These are phyloP conservation scores for Lamproptera curius DNA, from an alignment of 2,888 invertebrate species.

Conservation along the genomic window DNA sequence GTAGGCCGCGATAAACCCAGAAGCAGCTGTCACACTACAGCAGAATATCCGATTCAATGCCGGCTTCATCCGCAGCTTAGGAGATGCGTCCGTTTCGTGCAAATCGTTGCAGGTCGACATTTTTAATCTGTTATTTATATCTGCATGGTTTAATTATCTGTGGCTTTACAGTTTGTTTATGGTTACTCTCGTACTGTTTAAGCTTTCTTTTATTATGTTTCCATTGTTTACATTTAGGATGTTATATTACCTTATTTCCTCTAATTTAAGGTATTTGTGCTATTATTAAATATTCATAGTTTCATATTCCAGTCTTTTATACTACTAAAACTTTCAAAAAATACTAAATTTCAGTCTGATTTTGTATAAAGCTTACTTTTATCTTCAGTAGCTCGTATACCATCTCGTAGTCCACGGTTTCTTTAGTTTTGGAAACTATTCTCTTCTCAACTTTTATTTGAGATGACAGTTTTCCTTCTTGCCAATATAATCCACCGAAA, in stretches of 20 bases:
- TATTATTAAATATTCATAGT: background rate
- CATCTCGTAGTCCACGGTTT: too few relatives aligned
- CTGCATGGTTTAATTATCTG: background rate
- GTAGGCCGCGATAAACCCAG: slow-evolving; percentile 72
- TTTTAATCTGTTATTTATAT: slow-evolving; percentile 5
- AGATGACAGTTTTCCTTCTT: slow-evolving; percentile 41
- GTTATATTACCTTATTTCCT: background rate
- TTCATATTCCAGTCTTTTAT: background rate
- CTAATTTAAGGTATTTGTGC: background rate
- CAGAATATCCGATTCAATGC: slow-evolving; percentile 69
- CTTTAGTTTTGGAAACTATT: slow-evolving; percentile 39
- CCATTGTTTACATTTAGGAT: too few relatives aligned
- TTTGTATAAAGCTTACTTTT: background rate
- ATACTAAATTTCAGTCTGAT: background rate
- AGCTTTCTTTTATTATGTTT: too few relatives aligned
- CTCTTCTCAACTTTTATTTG: slow-evolving; percentile 46
- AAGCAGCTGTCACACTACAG: slow-evolving; percentile 72
- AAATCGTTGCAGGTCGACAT: slow-evolving; percentile 65
- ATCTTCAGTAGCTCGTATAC: too few relatives aligned
- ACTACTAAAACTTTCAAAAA: background rate
- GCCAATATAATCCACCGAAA: background rate
- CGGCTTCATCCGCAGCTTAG: slow-evolving; percentile 64
- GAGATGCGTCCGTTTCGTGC: slow-evolving; percentile 49
- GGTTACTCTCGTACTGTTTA: too few relatives aligned
- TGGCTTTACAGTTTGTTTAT: background rate